Evolutionary conservation across 2,797 vertebrate genomes (phyloP).

Genomic region (Antrozous pallidus): DNA sequence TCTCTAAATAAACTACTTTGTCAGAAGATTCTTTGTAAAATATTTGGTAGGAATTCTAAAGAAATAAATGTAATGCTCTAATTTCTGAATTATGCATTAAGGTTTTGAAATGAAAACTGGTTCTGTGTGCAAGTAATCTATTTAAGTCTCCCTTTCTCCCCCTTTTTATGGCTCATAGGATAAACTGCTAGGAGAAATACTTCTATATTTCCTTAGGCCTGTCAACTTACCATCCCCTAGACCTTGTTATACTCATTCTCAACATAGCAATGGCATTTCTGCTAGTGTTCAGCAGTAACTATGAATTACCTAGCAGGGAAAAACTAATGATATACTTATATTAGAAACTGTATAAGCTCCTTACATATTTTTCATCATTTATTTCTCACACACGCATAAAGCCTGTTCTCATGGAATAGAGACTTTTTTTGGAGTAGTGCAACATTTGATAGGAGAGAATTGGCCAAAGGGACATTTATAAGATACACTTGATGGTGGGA

Average conservation of each 20-base stretch:
- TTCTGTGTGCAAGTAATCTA: not conserved
- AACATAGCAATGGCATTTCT: not conserved
- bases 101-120: constrained; percentile 5
- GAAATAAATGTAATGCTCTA: constrained; percentile 23
- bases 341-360: not conserved
- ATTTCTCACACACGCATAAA: not conserved
- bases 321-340: not conserved
- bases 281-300: not conserved
- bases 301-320: not conserved
- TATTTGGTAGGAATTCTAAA: constrained; percentile 60
- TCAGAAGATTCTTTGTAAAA: constrained; percentile 67
- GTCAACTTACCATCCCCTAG: not conserved
- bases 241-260: not conserved
- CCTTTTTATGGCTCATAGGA: not conserved
- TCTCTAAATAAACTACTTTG: constrained; percentile 64
- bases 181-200: not conserved
- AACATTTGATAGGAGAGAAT: not conserved
- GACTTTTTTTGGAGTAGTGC: not conserved
- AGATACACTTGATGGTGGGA: not conserved
- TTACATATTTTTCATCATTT: not conserved
- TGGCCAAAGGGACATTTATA: not conserved
- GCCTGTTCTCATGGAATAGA: not conserved
- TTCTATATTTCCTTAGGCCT: not conserved
- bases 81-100: constrained; percentile 26
- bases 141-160: not conserved